phyloP scores from a whole-genome alignment of 1,140 invertebrate genomes.

The Psix sp. region DNA sequence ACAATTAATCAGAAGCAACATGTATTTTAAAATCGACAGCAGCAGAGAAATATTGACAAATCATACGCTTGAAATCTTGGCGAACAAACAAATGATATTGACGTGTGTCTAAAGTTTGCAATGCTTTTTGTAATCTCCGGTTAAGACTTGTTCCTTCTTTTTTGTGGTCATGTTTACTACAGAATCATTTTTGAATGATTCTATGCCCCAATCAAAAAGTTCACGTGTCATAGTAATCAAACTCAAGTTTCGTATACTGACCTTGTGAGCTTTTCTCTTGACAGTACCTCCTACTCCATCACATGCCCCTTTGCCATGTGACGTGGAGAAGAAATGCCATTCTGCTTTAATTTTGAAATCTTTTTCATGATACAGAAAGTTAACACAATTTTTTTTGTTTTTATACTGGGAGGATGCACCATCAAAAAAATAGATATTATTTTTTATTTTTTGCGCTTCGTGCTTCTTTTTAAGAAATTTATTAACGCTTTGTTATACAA shows the following conservation, averaged over 20 bases:
- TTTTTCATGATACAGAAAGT: slow-evolving; percentile 1
- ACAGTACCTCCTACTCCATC: not conserved
- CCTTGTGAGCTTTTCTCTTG: not conserved
- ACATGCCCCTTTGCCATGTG: slow-evolving; percentile 3
- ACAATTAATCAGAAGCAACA: not conserved
- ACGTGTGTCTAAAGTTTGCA: not conserved
- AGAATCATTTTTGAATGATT: not conserved
- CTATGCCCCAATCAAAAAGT: not conserved
- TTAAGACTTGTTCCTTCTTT: not conserved
- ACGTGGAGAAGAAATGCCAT: slow-evolving; percentile 2
- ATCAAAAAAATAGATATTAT: not conserved
- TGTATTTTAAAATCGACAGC: not conserved
- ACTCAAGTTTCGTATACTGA: not conserved
- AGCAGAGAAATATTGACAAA: slow-evolving; percentile 2
- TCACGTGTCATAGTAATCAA: too few species aligned
- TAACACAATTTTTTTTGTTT: slow-evolving; percentile 4
- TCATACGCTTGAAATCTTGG: not conserved
- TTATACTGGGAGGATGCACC: slow-evolving; percentile 3
- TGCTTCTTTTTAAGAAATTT: not conserved
- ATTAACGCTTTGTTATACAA: not conserved
- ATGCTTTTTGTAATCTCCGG: not conserved
- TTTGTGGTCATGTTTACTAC: not conserved
- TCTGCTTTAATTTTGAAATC: not conserved
- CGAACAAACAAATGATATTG: not conserved
- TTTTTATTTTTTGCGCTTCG: not conserved